These are phyloP conservation scores for Cloeon dipterum DNA, from an alignment of 2,888 invertebrate species.

Conservation along the genomic window DNA sequence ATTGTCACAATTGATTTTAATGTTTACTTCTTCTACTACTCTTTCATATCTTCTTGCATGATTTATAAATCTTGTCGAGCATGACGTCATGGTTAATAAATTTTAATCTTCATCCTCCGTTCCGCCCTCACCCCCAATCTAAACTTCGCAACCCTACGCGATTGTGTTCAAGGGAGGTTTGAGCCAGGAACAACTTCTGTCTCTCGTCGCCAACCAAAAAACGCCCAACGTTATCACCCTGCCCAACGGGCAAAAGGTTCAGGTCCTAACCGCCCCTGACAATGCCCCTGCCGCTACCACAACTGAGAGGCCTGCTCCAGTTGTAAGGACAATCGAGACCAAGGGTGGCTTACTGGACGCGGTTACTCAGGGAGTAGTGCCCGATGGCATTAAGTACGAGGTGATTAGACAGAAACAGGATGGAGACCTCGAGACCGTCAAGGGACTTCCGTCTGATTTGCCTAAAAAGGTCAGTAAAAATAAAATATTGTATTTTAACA, in stretches of 20 bases:
- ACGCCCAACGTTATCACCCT: constrained; percentile 13
- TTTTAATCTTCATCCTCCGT: no score
- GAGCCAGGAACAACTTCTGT: constrained; percentile 7
- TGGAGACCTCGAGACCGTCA: constrained; percentile 45
- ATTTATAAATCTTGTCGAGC: no score
- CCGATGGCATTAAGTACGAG: constrained; percentile 58
- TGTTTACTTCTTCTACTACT: no score
- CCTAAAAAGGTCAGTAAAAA: neutral
- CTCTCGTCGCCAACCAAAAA: constrained; percentile 34
- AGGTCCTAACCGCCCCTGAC: constrained; percentile 39
- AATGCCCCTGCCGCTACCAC: constrained; percentile 22
- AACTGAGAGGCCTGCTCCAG: constrained; percentile 27
- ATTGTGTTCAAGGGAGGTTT: no score
- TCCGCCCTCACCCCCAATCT: no score
- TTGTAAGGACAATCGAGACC: neutral
- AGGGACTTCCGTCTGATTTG: constrained; percentile 16
- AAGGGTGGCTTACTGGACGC: constrained; percentile 48
- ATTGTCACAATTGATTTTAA: no score
- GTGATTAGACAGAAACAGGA: constrained; percentile 50
- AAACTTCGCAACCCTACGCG: no score
- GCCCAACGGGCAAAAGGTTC: constrained; percentile 50
- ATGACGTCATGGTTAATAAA: no score
- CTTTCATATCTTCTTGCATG: no score
- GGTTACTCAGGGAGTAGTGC: constrained; percentile 53
- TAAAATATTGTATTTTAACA: no score